phyloP scores from a whole-genome alignment of 2,797 vertebrate species.

The Sternotherus odoratus region DNA sequence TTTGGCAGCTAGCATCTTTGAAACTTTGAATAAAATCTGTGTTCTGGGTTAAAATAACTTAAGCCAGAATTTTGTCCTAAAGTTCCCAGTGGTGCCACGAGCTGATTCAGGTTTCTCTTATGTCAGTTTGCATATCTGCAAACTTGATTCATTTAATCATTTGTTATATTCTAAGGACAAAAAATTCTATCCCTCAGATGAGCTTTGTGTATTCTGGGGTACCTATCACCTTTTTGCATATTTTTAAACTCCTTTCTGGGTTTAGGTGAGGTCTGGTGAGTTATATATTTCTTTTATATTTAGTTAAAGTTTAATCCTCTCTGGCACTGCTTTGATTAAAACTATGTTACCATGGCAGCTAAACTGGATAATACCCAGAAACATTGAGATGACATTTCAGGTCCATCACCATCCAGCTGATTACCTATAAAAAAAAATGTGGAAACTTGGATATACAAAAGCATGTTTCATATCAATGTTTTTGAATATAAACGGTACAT shows the following conservation, averaged over 20 bases:
- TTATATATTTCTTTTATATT: background rate
- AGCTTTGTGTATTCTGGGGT: background rate
- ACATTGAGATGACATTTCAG: background rate
- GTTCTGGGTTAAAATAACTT: slow-evolving; percentile 58
- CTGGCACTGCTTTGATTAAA: background rate
- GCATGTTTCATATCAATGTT: background rate
- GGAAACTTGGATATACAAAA: background rate
- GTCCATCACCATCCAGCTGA: background rate
- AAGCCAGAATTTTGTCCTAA: slow-evolving; percentile 49
- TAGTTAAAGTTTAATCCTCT: background rate
- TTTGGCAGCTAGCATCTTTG: background rate
- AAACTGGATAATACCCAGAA: background rate
- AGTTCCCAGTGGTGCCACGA: slow-evolving; percentile 52
- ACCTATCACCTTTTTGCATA: rapidly evolving
- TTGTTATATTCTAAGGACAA: background rate
- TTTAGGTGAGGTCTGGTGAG: background rate
- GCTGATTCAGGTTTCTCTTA: background rate
- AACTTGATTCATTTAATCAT: background rate
- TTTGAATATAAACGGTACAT: background rate
- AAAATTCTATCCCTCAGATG: background rate
- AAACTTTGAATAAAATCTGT: slow-evolving; percentile 47
- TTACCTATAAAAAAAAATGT: background rate
- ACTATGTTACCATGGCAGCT: background rate
- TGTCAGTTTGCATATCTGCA: background rate
- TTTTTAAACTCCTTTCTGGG: background rate